phyloP scores from a whole-genome alignment of 2,888 invertebrate genomes.

The Tetragonula carbonaria region DNA sequence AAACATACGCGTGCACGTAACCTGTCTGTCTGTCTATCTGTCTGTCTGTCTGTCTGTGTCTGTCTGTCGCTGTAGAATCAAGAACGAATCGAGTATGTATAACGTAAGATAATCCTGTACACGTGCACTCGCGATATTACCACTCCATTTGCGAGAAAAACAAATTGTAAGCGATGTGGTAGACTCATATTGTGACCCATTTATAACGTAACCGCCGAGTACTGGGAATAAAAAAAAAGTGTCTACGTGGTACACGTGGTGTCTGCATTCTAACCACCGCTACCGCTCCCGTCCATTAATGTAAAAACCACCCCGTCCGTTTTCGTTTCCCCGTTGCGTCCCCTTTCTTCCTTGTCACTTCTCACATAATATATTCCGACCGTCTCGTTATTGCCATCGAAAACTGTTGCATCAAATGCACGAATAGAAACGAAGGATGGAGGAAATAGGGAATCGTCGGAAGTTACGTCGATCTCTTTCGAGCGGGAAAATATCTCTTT shows the following conservation, averaged over 20 bases:
- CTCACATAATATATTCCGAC: not conserved
- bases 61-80: constrained; percentile 20
- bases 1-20: constrained; percentile 11
- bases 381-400: not conserved
- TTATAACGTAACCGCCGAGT: constrained; percentile 73
- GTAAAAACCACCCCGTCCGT: constrained; percentile 12
- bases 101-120: constrained; percentile 40
- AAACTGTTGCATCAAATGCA: not conserved
- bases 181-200: constrained; percentile 71
- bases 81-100: constrained; percentile 14
- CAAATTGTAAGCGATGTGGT: constrained; percentile 67
- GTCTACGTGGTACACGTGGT: constrained; percentile 67
- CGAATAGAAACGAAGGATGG: not conserved
- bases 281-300: too few relatives aligned
- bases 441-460: not conserved
- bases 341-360: not conserved
- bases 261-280: constrained; percentile 15
- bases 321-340: not conserved
- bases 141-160: constrained; percentile 33
- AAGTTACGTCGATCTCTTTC: not conserved
- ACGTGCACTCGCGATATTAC: constrained; percentile 12
- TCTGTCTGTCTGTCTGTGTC: too few relatives aligned
- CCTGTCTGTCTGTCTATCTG: not conserved
- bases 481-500: not conserved
- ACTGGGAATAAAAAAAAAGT: constrained; percentile 72